These are phyloP conservation scores for Picus viridis DNA, from an alignment of 2,797 vertebrate genomes.

Conservation along the genomic window DNA sequence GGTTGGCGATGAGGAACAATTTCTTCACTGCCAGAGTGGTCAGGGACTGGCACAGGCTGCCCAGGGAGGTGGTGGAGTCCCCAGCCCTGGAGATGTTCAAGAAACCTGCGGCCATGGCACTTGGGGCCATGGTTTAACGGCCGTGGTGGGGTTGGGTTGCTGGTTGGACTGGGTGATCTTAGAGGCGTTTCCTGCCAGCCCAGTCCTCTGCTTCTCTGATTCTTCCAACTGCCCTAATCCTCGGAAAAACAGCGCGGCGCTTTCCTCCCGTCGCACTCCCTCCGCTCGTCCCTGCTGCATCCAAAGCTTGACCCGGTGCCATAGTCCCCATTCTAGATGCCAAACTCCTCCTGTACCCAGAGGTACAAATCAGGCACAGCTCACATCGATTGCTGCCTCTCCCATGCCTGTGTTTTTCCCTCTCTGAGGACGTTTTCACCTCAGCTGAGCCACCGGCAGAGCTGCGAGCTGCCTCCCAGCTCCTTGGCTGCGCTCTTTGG, in stretches of 20 bases:
- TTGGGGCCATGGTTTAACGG: too few relatives aligned
- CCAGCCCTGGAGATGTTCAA: too few relatives aligned
- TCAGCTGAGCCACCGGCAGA: not conserved
- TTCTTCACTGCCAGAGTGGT: too few relatives aligned
- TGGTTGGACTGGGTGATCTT: too few relatives aligned
- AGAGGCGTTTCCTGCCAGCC: too few relatives aligned
- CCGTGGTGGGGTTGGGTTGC: too few relatives aligned
- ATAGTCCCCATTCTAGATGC: not conserved
- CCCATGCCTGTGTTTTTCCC: not conserved
- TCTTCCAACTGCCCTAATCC: not conserved
- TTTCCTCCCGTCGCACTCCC: not conserved
- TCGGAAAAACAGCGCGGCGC: accelerated
- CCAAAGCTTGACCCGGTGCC: not conserved
- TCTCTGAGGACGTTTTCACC: not conserved
- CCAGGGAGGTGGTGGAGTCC: too few relatives aligned
- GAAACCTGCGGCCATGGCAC: too few relatives aligned
- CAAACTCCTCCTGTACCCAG: not conserved
- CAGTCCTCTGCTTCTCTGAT: too few relatives aligned
- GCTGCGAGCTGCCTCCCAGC: not conserved
- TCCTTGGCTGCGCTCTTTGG: not conserved
- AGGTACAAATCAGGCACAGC: not conserved
- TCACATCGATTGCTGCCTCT: not conserved
- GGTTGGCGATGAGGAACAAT: too few relatives aligned
- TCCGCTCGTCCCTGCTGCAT: not conserved
- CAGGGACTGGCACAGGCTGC: too few relatives aligned